Evolutionary conservation across 2,888 invertebrate genomes (phyloP), one percentile per base, ranked within the genome.

Genomic region (Xiphydria camelus): DNA sequence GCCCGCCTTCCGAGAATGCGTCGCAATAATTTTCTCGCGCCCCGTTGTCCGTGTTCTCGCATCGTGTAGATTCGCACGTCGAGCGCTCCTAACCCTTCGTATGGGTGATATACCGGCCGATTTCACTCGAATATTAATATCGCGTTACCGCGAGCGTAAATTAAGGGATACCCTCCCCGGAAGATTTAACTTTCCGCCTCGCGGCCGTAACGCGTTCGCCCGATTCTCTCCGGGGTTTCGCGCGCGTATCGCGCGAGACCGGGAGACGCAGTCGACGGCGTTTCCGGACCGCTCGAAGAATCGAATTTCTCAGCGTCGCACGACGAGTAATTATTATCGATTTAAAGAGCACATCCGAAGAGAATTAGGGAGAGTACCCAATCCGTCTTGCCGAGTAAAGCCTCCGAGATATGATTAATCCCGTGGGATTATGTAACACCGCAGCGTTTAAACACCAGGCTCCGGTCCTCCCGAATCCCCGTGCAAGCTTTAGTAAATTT

Each of bases 301-400:
- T n/a, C n/a, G n/a, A n/a, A n/a, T n/a, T n/a, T n/a, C n/a, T 17
- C 34, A 44, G 41, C 43, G 18, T 32, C 9, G n/a, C n/a, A n/a
- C 34, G 18, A 34, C 34, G 34, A 18, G 18, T 49, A 40, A 46
- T 47, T 55, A 55, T 55, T 56, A 57, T 61, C 41, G 41, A 29
- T 29, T 29, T 29, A 29, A 29, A 9, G 29, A 29, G 6, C 14
- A 29, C 14, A 29, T 29, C 7, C 14, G 29, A 29, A 29, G 15
- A 6, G 14, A 14, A 44, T 40, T 36, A 45, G 37, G 32, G 29
- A 14, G 29, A 14, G 15, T 36, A 47, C 32, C 54, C 29, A 55
- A 62, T 63, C 55, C 55, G 55, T 62, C 61, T 59, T 52, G 42
- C 41, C n/a, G 51, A 53, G 63, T 59, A 59, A 62, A 62, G 61